Base-by-base conservation (phyloP, 1,140 invertebrate genomes). In the Yoshiicerus persimilis region DNA sequence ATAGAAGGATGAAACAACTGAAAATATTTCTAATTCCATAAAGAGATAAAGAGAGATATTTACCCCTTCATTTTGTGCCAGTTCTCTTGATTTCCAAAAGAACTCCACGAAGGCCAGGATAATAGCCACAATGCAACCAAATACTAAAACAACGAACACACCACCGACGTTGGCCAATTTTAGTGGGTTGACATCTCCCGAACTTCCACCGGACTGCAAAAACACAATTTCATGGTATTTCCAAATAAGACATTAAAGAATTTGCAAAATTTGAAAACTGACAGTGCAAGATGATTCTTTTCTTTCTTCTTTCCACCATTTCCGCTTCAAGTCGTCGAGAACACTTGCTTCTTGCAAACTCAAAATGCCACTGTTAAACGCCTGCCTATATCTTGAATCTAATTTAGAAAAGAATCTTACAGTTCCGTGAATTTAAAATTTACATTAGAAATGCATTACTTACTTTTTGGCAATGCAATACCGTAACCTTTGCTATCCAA, bases 281-380 rank as follows among this genome's bases (percentile, higher is more conserved):
- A 97, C 96, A 91, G 95, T 94, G 92, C 96, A 97, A 47, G 95
- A 94, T 87, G 96, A 96, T 16, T 96, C 96, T 9, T 96, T 96
- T 36, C 96, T 94, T 93, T 96, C 96, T 92, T 97, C 96, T 92
- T 98, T 98, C 97, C 97, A 98, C 98, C 97, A 99, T 92, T 96
- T 96, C 23, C 97, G 97, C 94, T 98, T 98, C 90, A 99, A 93
- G 91, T 97, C 95, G 91, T 98, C 96, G 70, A 99, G 93, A 93
- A 96, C 96, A 64, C 97, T 97, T 92, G 97, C 96, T 93, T 99
- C 98, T 93, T 98, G 97, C 11, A 99, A 93, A 93, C 97, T 97
- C 27, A 99, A 93, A 90, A 99, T 96, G 36, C 97, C 96, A 64
- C 96, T 96, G 92, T 96, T 97, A 91, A 97, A 97, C 77, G 96